These are phyloP conservation scores for Aphyosemion australe DNA, from an alignment of 2,113 vertebrate species.

Conservation along the genomic window DNA sequence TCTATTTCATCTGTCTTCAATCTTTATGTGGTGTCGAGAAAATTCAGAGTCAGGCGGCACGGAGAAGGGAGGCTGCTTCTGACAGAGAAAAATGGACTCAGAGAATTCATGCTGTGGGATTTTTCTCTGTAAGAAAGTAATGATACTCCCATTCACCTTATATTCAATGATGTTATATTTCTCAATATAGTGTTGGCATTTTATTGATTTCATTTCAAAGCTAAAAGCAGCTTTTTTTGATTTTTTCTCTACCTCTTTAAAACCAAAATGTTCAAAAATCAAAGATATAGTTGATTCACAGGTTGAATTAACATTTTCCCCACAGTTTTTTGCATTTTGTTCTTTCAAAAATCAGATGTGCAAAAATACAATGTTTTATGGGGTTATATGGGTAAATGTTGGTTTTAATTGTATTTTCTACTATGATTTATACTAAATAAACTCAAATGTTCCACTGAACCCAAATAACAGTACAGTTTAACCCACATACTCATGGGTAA, in stretches of 20 bases:
- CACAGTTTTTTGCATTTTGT: too few relatives aligned
- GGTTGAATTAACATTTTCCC: neutral
- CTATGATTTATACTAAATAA: too few relatives aligned
- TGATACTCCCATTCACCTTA: neutral
- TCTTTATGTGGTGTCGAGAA: neutral
- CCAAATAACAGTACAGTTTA: too few relatives aligned
- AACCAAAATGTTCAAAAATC: too few relatives aligned
- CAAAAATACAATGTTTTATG: too few relatives aligned
- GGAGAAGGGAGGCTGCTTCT: constrained; percentile 1
- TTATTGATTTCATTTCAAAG: neutral
- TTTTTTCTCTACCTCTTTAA: too few relatives aligned
- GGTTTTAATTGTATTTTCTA: too few relatives aligned
- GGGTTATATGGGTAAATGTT: too few relatives aligned
- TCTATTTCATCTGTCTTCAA: constrained; percentile 18
- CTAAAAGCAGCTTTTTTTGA: neutral
- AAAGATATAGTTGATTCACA: neutral
- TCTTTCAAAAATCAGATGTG: too few relatives aligned
- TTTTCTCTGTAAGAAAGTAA: constrained; percentile 2
- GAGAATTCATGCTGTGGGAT: neutral
- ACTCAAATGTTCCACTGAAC: too few relatives aligned
- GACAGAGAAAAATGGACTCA: constrained; percentile 9
- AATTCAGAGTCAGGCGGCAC: neutral
- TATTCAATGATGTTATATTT: neutral
- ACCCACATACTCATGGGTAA: too few relatives aligned
- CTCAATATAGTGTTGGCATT: neutral